Percentiles rank a stretch among this genome's conserved stretches.
phyloP scores from a whole-genome alignment of 2,113 vertebrate genomes.

The Triplophysa rosa region DNA sequence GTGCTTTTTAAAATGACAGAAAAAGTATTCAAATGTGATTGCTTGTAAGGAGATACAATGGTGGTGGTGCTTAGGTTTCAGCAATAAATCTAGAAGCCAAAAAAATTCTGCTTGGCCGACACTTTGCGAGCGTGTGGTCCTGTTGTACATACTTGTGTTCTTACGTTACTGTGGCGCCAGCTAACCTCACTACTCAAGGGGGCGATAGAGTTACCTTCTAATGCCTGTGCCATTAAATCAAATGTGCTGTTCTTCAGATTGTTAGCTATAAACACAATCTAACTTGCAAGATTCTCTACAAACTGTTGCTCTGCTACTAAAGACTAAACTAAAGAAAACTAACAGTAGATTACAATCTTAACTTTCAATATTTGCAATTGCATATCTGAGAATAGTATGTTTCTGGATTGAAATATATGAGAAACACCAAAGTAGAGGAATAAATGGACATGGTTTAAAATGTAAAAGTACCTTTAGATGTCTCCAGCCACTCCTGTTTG shows the following conservation, averaged over 20 bases:
- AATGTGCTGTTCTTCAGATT: too few species aligned
- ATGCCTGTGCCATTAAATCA: background rate
- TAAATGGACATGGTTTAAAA: background rate
- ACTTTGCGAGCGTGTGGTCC: too few species aligned
- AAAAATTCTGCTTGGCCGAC: slow-evolving; percentile 26
- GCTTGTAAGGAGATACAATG: slow-evolving; percentile 61
- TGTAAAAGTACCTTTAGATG: slow-evolving; percentile 83
- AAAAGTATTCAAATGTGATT: slow-evolving; percentile 71
- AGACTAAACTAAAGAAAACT: background rate
- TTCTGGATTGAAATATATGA: too few species aligned
- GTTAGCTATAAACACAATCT: background rate
- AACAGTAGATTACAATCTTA: too few species aligned
- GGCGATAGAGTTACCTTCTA: slow-evolving; percentile 19
- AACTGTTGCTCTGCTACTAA: too few species aligned
- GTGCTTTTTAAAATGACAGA: slow-evolving; percentile 54
- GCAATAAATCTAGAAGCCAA: slow-evolving; percentile 60
- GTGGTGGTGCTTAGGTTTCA: slow-evolving; percentile 61
- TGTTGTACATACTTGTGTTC: too few species aligned
- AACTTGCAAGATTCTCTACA: background rate
- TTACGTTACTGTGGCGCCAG: too few species aligned
- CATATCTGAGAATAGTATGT: too few species aligned
- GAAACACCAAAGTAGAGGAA: background rate
- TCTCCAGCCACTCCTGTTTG: slow-evolving; percentile 96
- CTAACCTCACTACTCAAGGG: background rate
- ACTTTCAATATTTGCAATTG: too few species aligned